Evolutionary conservation across 2,113 vertebrate species (phyloP).

Genomic region (Ammodytes marinus): DNA sequence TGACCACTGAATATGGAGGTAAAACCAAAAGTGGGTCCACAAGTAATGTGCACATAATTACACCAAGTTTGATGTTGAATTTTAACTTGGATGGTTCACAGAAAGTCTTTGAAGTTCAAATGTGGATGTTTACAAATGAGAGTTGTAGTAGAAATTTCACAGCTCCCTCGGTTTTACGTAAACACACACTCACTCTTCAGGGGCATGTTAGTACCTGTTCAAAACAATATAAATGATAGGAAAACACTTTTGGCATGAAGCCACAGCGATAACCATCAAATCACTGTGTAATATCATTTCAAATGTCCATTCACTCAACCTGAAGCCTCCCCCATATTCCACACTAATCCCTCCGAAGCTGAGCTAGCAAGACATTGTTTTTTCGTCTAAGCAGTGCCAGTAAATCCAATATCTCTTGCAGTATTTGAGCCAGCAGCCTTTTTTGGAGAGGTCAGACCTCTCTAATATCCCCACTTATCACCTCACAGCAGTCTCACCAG

Average conservation of each 20-base stretch:
- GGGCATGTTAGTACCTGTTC: not conserved
- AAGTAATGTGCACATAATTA: not conserved
- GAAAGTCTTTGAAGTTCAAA: too few relatives aligned
- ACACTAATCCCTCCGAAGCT: slow-evolving; percentile 52
- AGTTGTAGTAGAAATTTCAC: not conserved
- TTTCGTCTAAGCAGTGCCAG: slow-evolving; percentile 50
- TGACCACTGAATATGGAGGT: not conserved
- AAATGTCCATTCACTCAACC: slow-evolving; percentile 38
- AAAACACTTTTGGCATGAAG: not conserved
- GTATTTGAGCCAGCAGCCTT: slow-evolving; percentile 47
- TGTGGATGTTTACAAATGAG: not conserved
- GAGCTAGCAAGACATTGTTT: slow-evolving; percentile 50
- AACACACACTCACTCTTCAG: not conserved
- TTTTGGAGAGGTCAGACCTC: slow-evolving; percentile 39
- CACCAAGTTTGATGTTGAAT: too few relatives aligned
- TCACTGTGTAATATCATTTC: slow-evolving; percentile 28
- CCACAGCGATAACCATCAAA: slow-evolving; percentile 33
- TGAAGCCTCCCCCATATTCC: slow-evolving; percentile 7
- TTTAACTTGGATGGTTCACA: too few relatives aligned
- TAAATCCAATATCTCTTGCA: slow-evolving; percentile 47
- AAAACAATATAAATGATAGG: not conserved
- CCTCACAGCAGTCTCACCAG: slow-evolving; percentile 21
- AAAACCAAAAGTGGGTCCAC: not conserved
- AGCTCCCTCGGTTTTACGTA: too few relatives aligned
- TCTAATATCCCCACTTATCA: slow-evolving; percentile 43